Evolutionary conservation across 2,113 vertebrate species (phyloP).

Genomic region (Cyanistes caeruleus): DNA sequence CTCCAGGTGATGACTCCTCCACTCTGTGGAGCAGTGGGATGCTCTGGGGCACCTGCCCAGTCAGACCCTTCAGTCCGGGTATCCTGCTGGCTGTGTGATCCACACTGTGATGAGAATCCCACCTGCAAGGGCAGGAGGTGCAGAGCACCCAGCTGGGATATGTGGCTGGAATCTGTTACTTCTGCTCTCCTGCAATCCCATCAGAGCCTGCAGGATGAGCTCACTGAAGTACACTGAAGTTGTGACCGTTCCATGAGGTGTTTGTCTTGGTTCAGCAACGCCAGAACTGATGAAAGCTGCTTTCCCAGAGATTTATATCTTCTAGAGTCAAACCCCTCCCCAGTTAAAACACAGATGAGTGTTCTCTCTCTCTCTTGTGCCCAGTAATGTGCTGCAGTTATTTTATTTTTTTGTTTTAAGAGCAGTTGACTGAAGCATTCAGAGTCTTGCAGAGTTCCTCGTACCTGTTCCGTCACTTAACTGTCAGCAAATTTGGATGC

Average conservation of each 20-base stretch:
- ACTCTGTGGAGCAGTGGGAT: accelerated
- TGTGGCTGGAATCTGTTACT: neutral
- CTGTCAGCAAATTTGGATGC: neutral
- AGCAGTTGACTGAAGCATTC: neutral
- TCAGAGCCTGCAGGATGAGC: neutral
- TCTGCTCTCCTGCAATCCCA: accelerated
- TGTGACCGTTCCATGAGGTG: neutral
- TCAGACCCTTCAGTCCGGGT: neutral
- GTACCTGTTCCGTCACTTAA: neutral
- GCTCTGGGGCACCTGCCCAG: neutral
- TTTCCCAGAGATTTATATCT: neutral
- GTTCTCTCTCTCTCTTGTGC: neutral
- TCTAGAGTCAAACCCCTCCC: neutral
- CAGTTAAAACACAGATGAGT: neutral
- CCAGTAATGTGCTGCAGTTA: neutral
- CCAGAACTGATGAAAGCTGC: neutral
- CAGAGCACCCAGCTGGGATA: neutral
- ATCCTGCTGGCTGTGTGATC: neutral
- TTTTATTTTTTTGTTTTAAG: neutral
- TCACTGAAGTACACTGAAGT: neutral
- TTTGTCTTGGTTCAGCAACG: neutral
- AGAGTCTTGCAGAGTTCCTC: neutral
- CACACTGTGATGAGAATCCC: accelerated
- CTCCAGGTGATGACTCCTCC: neutral
- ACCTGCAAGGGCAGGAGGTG: neutral